phyloP scores from a whole-genome alignment of 2,888 invertebrate species.

The Chaitophorus viminalis region DNA sequence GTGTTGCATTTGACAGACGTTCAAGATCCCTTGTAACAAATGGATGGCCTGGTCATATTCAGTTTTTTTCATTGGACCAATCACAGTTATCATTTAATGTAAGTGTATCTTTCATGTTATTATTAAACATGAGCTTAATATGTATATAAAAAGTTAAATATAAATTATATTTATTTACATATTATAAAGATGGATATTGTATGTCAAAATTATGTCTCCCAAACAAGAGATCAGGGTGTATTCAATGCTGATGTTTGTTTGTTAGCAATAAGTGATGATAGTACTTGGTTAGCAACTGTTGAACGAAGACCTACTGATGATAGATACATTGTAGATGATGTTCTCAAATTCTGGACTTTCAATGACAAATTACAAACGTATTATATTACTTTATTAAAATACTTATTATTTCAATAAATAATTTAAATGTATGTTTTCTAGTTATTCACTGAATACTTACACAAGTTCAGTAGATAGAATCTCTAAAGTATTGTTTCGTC shows the following conservation, averaged over 20 bases:
- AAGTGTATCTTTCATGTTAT: slow-evolving; percentile 66
- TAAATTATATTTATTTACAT: slow-evolving; percentile 54
- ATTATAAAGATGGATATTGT: slow-evolving; percentile 76
- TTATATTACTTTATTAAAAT: slow-evolving; percentile 63
- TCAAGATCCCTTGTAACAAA: slow-evolving; percentile 76
- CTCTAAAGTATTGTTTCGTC: slow-evolving; percentile 76
- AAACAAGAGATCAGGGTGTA: slow-evolving; percentile 72
- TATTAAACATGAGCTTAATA: neutral
- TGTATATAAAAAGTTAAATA: neutral
- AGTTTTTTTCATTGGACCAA: slow-evolving; percentile 76
- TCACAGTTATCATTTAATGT: slow-evolving; percentile 78
- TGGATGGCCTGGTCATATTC: slow-evolving; percentile 78
- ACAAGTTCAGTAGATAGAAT: slow-evolving; percentile 69
- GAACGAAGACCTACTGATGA: slow-evolving; percentile 73
- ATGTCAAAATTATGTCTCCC: slow-evolving; percentile 76
- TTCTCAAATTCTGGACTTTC: slow-evolving; percentile 82
- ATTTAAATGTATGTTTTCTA: slow-evolving; percentile 66
- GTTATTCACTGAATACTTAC: slow-evolving; percentile 77
- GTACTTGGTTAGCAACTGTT: slow-evolving; percentile 79
- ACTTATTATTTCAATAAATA: neutral
- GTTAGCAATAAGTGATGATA: slow-evolving; percentile 75
- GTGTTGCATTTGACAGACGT: slow-evolving; percentile 73
- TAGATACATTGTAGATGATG: slow-evolving; percentile 72
- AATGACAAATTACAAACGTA: slow-evolving; percentile 73
- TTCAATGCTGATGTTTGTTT: slow-evolving; percentile 75